Evolutionary conservation across 2,888 invertebrate genomes (phyloP).

Genomic region (Podabrus alpinus): DNA sequence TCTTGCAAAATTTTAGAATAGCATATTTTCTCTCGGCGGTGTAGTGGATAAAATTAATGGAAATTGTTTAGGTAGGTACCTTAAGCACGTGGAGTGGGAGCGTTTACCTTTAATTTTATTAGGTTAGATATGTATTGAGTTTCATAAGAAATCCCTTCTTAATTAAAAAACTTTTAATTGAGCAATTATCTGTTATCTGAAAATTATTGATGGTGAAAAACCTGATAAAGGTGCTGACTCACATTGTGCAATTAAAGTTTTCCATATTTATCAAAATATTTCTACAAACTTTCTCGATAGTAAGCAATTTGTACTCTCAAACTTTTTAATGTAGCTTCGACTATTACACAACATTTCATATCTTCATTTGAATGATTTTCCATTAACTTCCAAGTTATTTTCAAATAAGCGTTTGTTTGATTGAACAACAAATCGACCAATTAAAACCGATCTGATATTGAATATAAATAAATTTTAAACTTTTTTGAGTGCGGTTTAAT

Average conservation of each 20-base stretch:
- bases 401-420: neutral
- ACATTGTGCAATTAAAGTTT: neutral
- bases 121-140: neutral
- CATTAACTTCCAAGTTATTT: neutral
- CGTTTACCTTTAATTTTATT: neutral
- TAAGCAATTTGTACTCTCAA: neutral
- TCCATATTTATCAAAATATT: neutral
- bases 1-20: neutral
- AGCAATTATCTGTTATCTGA: neutral
- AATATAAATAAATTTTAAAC: neutral
- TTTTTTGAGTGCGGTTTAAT: neutral
- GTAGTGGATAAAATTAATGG: neutral
- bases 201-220: neutral
- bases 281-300: neutral
- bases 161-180: neutral
- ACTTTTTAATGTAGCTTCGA: neutral
- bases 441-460: neutral
- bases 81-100: too few species aligned
- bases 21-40: neutral
- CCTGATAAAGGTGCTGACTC: too few species aligned
- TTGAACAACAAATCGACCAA: neutral
- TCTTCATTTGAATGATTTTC: neutral
- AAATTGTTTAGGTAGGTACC: too few species aligned
- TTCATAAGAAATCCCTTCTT: neutral
- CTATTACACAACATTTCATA: neutral